A percentile compares a stretch with the other conserved stretches of the same genome.
Conservation (phyloP, 2,113 vertebrate species). For the Ariopsis seemanni region DNA sequence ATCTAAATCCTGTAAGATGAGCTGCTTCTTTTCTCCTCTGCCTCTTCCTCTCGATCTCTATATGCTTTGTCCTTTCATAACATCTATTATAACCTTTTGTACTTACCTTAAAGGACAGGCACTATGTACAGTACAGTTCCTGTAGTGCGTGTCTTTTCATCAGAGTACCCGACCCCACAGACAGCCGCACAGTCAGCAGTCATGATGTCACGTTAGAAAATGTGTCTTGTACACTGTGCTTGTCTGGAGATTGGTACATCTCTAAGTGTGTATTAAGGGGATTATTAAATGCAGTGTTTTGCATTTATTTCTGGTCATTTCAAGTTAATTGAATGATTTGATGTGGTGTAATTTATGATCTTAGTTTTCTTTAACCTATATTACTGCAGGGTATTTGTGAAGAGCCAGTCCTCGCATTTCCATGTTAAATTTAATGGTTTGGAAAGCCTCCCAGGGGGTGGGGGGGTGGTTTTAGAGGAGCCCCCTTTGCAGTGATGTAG, state of each 20-base stretch:
- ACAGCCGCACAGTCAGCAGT: constrained; percentile 70
- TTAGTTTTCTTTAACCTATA: constrained; percentile 8
- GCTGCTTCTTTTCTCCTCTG: constrained; percentile 48
- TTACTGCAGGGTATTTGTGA: background rate
- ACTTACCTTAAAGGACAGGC: background rate
- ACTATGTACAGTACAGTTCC: background rate
- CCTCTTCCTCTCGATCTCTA: constrained; percentile 4
- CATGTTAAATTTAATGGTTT: constrained; percentile 27
- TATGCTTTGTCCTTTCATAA: constrained; percentile 19
- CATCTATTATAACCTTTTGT: background rate
- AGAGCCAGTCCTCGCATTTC: background rate
- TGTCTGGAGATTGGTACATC: background rate
- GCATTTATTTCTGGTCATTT: background rate
- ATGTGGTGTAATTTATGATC: background rate
- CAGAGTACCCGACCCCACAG: constrained; percentile 63
- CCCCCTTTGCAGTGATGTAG: constrained; percentile 29
- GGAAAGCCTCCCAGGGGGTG: background rate
- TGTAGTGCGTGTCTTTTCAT: constrained; percentile 19
- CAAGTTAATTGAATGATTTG: background rate
- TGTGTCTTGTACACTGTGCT: constrained; percentile 9
- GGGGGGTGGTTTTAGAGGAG: background rate
- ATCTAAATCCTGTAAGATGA: constrained; percentile 59
- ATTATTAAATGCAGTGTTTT: background rate
- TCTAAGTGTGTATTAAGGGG: constrained; percentile 4
- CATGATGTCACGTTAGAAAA: constrained; percentile 63